phyloP scores from a whole-genome alignment of 2,888 invertebrate genomes.

The Amphimallon solstitiale region DNA sequence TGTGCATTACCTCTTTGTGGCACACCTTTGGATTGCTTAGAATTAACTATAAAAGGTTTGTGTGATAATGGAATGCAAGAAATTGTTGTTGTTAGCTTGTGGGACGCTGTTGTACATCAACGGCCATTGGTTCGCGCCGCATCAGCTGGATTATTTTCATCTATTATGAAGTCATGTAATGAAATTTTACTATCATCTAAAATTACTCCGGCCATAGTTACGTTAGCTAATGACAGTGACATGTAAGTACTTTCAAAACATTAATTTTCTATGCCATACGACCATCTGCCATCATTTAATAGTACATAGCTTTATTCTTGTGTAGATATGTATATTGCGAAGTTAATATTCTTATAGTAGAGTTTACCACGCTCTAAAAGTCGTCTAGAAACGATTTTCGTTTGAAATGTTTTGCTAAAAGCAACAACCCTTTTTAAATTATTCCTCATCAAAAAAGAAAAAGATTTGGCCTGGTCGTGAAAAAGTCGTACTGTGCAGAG shows the following conservation, averaged over 20 bases:
- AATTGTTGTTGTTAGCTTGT: slow-evolving; percentile 68
- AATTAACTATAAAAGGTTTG: slow-evolving; percentile 54
- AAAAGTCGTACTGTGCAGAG: no score
- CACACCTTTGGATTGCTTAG: slow-evolving; percentile 47
- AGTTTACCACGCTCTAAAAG: no score
- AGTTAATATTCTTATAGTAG: no score
- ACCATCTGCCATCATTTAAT: no score
- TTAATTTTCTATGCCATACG: no score
- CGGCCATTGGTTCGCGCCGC: slow-evolving; percentile 69
- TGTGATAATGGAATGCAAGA: slow-evolving; percentile 65
- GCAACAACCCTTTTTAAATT: no score
- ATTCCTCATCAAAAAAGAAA: no score
- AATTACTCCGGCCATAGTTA: slow-evolving; percentile 76
- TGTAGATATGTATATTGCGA: no score
- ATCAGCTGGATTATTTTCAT: slow-evolving; percentile 70
- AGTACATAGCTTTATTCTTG: no score
- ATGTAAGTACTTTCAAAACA: slow-evolving; percentile 69
- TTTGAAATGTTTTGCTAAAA: no score
- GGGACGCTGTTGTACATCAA: slow-evolving; percentile 75
- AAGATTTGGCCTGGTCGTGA: no score
- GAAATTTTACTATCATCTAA: slow-evolving; percentile 68
- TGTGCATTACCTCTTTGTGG: slow-evolving; percentile 67
- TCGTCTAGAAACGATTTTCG: no score
- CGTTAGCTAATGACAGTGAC: slow-evolving; percentile 75
- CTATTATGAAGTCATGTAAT: slow-evolving; percentile 66